phyloP scores from a whole-genome alignment of 2,113 vertebrate species.

The Ammodramus savannarum region DNA sequence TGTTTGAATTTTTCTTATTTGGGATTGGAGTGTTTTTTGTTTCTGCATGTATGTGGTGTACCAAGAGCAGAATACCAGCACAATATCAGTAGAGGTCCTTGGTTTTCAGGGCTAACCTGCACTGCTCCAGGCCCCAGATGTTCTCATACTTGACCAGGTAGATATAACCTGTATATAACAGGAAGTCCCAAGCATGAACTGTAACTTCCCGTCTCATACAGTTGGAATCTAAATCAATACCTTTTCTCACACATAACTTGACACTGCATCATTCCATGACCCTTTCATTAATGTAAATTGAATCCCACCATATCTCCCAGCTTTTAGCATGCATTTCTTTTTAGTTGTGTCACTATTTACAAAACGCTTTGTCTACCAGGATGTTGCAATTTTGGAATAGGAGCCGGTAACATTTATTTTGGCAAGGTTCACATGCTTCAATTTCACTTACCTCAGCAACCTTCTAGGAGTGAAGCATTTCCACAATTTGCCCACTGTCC shows the following conservation, averaged over 20 bases:
- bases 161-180: not conserved
- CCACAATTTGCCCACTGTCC: not conserved
- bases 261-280: not conserved
- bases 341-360: not conserved
- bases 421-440: not conserved
- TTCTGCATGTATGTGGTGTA: fast-evolving
- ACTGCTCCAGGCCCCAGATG: not conserved
- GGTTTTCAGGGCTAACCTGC: not conserved
- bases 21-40: not conserved
- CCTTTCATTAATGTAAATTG: not conserved
- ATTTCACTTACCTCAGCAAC: not conserved
- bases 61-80: not conserved
- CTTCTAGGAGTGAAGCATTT: not conserved
- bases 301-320: fast-evolving
- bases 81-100: fast-evolving
- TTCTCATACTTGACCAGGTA: not conserved
- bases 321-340: not conserved
- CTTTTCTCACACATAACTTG: not conserved
- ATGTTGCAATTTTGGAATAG: not conserved
- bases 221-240: not conserved
- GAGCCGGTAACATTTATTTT: not conserved
- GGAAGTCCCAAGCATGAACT: not conserved
- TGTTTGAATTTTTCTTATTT: not conserved
- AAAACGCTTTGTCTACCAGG: not conserved
- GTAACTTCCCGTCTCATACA: not conserved